Evolutionary conservation across 2,797 vertebrate genomes (phyloP), one percentile per base, ranked within the genome.

Genomic region (Cercopithecus petaurista): DNA sequence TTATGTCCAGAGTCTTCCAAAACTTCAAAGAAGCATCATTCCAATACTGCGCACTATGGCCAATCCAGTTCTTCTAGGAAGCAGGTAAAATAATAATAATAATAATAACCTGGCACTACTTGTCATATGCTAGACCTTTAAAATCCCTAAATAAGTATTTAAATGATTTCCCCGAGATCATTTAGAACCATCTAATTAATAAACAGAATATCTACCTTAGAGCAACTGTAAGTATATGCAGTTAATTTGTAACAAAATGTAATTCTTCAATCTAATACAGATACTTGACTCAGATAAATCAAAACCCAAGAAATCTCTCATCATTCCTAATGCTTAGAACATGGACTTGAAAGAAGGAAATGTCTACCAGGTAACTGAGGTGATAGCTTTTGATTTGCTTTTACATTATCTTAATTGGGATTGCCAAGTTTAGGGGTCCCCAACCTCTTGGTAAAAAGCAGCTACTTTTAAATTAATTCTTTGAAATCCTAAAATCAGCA

Each of bases 21-120:
- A 73, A 17, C 72, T 24, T 93, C 88, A 36, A 75, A 93, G 84
- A 87, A 92, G 36, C 84, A 2, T 26, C 50, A 22, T 5, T 0
- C 93, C 55, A 39, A 0, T 48, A 24, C 72, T 57, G 12, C 9
- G 30, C 43, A 0, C 70, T 67, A 9, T 17, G 82, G 55, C 80
- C 95, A 88, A 24, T 50, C 52, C 61, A 79, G 36, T 93, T 93
- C 93, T 88, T 50, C 94, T 86, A 33, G 6, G 52, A 92, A 96
- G 87, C 98, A 98, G 98, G 98, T 99, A 98, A 95, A 93, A 81
- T 48, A 64, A 57, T 82, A 52, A 1, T 61, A 52, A 52, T 19
- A 52, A 55, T 55, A 17, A 5, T 39, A 39, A 26, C 48, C n/a
- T 88, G 36, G 21, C 13, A 7, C 4, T 77, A 17, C 33, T 67